phyloP scores from a whole-genome alignment of 1,140 invertebrate genomes.

The Phymorhynchus buccinoides region DNA sequence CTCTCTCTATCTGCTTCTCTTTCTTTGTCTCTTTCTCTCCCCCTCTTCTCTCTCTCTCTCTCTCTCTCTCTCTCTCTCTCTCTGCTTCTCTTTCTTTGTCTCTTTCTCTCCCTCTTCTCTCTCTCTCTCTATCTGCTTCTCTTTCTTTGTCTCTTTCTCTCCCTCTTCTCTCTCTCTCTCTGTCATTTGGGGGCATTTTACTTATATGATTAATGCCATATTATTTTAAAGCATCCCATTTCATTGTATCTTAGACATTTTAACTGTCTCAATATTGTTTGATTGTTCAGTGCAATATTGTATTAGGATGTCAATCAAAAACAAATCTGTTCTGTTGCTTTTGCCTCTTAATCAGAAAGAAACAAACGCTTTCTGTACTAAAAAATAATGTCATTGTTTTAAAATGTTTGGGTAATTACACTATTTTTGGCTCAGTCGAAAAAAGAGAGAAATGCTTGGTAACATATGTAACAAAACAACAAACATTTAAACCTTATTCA shows the following conservation, averaged over 20 bases:
- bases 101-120: neutral
- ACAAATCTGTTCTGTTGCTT: too few relatives aligned
- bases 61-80: constrained; percentile 18
- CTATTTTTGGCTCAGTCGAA: too few relatives aligned
- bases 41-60: neutral
- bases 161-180: neutral
- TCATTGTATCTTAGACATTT: neutral
- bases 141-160: neutral
- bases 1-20: too few relatives aligned
- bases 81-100: neutral
- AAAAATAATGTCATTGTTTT: neutral
- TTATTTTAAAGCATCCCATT: neutral
- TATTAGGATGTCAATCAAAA: neutral
- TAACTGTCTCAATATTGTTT: neutral
- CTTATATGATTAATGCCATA: too few relatives aligned
- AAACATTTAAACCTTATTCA: too few relatives aligned
- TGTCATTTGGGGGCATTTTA: neutral
- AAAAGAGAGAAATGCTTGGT: too few relatives aligned
- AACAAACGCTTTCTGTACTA: neutral
- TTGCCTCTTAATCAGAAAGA: neutral
- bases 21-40: too few relatives aligned
- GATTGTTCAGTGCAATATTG: neutral
- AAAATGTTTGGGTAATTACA: too few relatives aligned
- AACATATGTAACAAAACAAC: too few relatives aligned
- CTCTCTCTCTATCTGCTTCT: neutral